Base-by-base conservation (phyloP, 2,888 invertebrate genomes). In the Resseliella maxima region DNA sequence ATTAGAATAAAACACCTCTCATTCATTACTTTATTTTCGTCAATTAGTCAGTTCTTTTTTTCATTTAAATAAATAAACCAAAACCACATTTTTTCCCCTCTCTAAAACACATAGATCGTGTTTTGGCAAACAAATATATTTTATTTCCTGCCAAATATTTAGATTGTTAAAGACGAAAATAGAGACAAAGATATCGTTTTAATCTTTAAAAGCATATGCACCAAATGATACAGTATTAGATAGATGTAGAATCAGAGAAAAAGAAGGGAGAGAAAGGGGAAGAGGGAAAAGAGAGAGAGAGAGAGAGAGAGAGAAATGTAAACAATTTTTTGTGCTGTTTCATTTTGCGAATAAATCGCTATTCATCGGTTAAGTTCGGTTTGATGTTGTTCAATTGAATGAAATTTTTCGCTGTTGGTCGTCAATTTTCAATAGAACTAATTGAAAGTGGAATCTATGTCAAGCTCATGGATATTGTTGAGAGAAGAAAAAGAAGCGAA, bases 341-440 rank as follows among this genome's bases (percentile, higher is more conserved):
- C 41, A 41, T 41, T 41, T 5, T 41, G 41, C 41, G 41, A 41
- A 41, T 41, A 8, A 8, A 12, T 41, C 12, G 41, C 41, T 12
- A 41, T 41, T 41, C 41, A 41, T 41, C 6, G 41, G 12, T 8
- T 8, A 8, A 8, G 15, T 24, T 59, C 27, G 59, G 59, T 24
- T n/a, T 24, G 59, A 27, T 72, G 72, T n/a, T n/a, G n/a, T n/a
- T n/a, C 72, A 72, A 72, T 72, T 72, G 59, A 24, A n/a, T 72
- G 10, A 31, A 72, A n/a, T n/a, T 72, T 12, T 31, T 12, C 31
- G 72, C n/a, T 6, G 15, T 72, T 35, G 2, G 35, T 72, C 15
- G 72, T 35, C 27, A 72, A 31, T 31, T 31, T 72, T 72, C 31
- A 72, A 72, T 31, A 15, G 31, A 72, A 15, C 10, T 24, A 72